Percentiles rank a stretch among this genome's conserved stretches.
phyloP scores from a whole-genome alignment of 92 coral and sea anemone species.

The Muricea muricata region DNA sequence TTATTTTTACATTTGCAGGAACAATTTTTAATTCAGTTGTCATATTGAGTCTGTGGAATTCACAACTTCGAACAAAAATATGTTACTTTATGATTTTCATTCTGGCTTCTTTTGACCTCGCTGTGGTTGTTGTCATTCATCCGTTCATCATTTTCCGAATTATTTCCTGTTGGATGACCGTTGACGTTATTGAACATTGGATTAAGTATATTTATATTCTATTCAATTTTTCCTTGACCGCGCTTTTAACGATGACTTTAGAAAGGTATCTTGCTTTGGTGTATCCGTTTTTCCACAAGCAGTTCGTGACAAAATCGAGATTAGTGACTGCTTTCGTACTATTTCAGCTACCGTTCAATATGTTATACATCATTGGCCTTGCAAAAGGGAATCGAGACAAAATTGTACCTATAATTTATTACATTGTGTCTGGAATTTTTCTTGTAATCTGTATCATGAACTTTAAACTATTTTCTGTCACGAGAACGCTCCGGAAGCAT shows the following conservation, averaged over 20 bases:
- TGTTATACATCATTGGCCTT: too few species aligned
- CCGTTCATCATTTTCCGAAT: background rate
- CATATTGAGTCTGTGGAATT: background rate
- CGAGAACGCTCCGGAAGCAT: background rate
- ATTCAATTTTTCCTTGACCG: background rate
- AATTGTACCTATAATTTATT: too few species aligned
- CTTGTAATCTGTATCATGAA: too few species aligned
- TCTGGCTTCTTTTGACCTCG: background rate
- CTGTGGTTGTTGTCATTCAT: background rate
- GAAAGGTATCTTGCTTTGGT: conserved; percentile 54
- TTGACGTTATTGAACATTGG: background rate
- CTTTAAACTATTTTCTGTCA: background rate
- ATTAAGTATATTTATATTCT: too few species aligned
- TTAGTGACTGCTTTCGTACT: background rate
- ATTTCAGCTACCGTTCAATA: background rate
- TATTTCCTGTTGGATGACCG: background rate
- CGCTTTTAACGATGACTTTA: conserved; percentile 35
- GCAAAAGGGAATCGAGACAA: too few species aligned
- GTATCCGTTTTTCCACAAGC: conserved; percentile 30
- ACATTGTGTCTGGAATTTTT: too few species aligned
- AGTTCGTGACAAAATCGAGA: background rate
- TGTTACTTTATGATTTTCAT: background rate
- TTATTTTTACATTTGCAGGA: background rate
- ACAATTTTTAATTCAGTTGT: background rate
- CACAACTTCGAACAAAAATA: background rate